Conservation (phyloP, 2,797 vertebrate genomes). For the Serranus cabrilla region DNA sequence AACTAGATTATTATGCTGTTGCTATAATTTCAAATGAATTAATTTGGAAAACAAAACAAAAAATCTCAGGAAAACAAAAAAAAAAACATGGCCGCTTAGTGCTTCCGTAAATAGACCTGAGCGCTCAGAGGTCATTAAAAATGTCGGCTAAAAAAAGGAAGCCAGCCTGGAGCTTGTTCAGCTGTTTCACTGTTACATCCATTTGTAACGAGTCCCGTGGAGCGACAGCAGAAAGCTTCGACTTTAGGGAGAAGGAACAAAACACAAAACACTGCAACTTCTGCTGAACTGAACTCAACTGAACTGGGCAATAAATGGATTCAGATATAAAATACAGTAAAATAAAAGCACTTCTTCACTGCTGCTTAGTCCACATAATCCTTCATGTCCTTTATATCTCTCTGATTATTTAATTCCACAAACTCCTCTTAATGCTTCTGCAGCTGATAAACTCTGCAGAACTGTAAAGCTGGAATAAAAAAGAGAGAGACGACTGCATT, state of each 20-base stretch:
- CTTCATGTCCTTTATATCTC: background rate
- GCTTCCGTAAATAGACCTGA: slow-evolving; percentile 18
- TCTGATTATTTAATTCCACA: background rate
- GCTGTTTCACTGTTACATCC: slow-evolving; percentile 26
- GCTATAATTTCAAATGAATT: too few relatives aligned
- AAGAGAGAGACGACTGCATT: background rate
- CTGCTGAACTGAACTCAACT: too few relatives aligned
- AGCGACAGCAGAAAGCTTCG: slow-evolving; percentile 21
- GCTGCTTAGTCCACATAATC: background rate
- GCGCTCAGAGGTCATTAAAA: slow-evolving; percentile 13
- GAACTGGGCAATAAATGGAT: too few relatives aligned
- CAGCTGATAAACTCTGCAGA: slow-evolving; percentile 58
- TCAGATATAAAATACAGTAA: too few relatives aligned
- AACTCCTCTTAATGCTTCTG: background rate
- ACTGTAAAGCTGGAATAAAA: background rate
- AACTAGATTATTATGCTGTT: too few relatives aligned
- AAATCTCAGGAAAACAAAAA: slow-evolving; percentile 5
- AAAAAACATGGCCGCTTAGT: too few relatives aligned
- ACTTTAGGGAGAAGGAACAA: slow-evolving; percentile 22
- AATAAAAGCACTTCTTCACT: too few relatives aligned
- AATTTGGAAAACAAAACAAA: too few relatives aligned
- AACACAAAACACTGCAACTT: background rate
- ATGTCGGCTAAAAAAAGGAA: slow-evolving; percentile 30
- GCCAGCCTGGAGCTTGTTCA: slow-evolving; percentile 5
- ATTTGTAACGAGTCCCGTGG: slow-evolving; percentile 19